Evolutionary conservation across 1,140 invertebrate genomes (phyloP).

Genomic region (Argopecten irradians): DNA sequence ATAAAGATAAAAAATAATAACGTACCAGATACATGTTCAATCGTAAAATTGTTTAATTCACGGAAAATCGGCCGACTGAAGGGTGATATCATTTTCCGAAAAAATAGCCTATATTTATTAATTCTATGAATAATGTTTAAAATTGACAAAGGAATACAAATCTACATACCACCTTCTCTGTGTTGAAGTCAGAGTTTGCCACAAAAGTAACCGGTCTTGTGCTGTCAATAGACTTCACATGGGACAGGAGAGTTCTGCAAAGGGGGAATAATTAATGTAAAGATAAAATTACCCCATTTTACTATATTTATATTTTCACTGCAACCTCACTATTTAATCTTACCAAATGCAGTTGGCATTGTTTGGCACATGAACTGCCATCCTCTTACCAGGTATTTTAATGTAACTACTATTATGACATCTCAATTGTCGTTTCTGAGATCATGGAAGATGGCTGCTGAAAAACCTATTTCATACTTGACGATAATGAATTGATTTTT

Average conservation of each 20-base stretch:
- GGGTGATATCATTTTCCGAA: constrained; percentile 85
- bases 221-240: constrained; percentile 81
- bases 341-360: no score
- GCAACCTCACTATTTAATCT: no score
- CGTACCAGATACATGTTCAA: no score
- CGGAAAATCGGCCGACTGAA: no score
- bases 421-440: background rate
- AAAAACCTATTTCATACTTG: background rate
- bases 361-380: no score
- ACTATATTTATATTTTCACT: no score
- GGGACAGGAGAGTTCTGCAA: constrained; percentile 70
- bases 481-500: background rate
- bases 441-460: no score
- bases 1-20: no score
- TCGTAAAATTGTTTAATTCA: no score
- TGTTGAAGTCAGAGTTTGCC: constrained; percentile 76
- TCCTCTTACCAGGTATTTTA: no score
- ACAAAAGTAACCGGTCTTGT: constrained; percentile 88
- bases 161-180: constrained; percentile 79
- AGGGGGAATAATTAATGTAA: background rate
- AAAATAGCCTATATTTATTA: constrained; percentile 85
- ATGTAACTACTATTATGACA: background rate
- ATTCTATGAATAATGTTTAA: constrained; percentile 63
- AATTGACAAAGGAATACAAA: constrained; percentile 84
- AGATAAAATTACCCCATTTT: background rate